These are phyloP conservation scores for Oedothorax gibbosus DNA, from an alignment of 1,140 invertebrate genomes.

Conservation along the genomic window DNA sequence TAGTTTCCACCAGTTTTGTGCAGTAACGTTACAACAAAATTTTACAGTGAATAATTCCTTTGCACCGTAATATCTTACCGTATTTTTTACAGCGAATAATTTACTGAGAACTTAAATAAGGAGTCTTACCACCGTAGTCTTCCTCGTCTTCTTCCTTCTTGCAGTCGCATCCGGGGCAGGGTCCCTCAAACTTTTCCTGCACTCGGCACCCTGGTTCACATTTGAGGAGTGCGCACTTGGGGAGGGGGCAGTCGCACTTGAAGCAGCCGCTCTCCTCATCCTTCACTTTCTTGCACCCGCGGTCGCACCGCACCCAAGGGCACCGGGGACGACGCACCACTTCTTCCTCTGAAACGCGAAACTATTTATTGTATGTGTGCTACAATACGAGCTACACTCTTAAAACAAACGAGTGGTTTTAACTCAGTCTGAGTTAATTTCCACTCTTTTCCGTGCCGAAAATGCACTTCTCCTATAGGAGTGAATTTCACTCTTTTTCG, in stretches of 20 bases:
- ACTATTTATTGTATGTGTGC: too few species aligned
- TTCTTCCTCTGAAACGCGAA: slow-evolving; percentile 2
- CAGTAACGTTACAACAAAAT: too few species aligned
- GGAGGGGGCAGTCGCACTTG: slow-evolving; percentile 38
- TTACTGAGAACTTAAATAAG: neutral
- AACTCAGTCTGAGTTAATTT: too few species aligned
- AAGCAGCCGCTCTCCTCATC: neutral
- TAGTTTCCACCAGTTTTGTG: too few species aligned
- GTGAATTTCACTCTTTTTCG: too few species aligned
- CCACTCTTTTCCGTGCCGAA: too few species aligned
- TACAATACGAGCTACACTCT: neutral
- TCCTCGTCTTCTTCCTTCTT: neutral
- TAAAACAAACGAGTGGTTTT: too few species aligned
- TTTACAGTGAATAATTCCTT: too few species aligned
- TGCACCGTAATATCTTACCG: neutral
- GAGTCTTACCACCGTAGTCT: neutral
- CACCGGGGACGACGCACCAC: neutral
- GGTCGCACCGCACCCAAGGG: neutral
- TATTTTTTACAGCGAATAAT: neutral
- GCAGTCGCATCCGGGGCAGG: slow-evolving; percentile 42
- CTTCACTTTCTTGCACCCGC: slow-evolving; percentile 11
- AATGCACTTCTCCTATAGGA: too few species aligned
- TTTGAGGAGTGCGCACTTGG: slow-evolving; percentile 34
- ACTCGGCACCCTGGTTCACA: slow-evolving; percentile 33
- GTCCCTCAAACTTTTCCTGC: slow-evolving; percentile 18